These are phyloP conservation scores for Tiliacea citrago DNA, from an alignment of 2,888 invertebrate genomes.

Conservation along the genomic window DNA sequence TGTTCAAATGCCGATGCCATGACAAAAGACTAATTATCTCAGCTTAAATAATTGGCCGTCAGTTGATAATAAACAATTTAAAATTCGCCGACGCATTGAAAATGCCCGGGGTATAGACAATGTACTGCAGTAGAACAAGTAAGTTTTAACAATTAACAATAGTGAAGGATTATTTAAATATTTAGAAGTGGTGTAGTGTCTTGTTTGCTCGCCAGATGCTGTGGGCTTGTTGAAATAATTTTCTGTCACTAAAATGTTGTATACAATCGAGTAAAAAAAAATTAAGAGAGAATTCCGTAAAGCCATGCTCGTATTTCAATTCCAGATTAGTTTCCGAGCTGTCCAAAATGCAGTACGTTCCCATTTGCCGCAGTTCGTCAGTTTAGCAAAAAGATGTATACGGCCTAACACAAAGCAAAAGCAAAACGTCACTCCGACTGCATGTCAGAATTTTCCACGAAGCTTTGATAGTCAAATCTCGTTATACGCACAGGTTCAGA, in stretches of 20 bases:
- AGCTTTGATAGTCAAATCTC: slow-evolving; percentile 60
- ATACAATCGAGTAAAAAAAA: background rate
- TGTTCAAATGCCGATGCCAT: slow-evolving; percentile 52
- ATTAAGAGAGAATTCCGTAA: background rate
- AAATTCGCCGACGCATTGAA: slow-evolving; percentile 67
- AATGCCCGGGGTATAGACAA: slow-evolving; percentile 36
- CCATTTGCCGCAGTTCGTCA: background rate
- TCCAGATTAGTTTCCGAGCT: background rate
- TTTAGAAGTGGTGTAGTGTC: slow-evolving; percentile 5
- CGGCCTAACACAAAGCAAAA: slow-evolving; percentile 7
- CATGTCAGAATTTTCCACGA: slow-evolving; percentile 36
- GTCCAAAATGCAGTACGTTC: slow-evolving; percentile 1
- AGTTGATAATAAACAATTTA: slow-evolving; percentile 67
- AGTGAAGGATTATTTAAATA: background rate
- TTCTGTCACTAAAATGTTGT: background rate
- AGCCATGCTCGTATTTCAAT: background rate
- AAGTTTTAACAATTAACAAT: slow-evolving; percentile 1
- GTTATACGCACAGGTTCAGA: slow-evolving; percentile 49
- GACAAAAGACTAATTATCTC: slow-evolving; percentile 67
- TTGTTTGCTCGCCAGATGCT: slow-evolving; percentile 28
- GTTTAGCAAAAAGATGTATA: slow-evolving; percentile 9
- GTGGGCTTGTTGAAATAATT: slow-evolving; percentile 12
- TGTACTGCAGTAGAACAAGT: slow-evolving; percentile 53
- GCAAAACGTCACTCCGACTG: slow-evolving; percentile 17
- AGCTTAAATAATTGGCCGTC: slow-evolving; percentile 67